Conservation (phyloP, 2,797 vertebrate genomes). For the Sebastes vulpes region DNA sequence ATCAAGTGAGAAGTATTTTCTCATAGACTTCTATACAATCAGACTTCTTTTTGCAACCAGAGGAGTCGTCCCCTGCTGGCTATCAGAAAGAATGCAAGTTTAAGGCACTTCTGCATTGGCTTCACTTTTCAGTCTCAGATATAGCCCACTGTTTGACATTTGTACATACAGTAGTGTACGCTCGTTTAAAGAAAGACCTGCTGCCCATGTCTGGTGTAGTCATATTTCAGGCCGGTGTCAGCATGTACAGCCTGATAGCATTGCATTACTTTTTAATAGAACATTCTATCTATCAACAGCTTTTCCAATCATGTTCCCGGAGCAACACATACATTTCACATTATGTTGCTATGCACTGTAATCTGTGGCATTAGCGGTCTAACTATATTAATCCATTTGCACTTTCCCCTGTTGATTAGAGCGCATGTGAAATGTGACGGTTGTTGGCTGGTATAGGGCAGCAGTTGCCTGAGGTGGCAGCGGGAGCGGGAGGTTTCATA, state of each 20-base stretch:
- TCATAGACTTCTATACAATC: too few relatives aligned
- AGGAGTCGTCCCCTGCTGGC: too few relatives aligned
- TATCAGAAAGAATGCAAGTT: too few relatives aligned
- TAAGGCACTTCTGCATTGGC: too few relatives aligned
- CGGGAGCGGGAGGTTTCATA: slow-evolving; percentile 75
- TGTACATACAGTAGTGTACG: neutral
- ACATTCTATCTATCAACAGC: slow-evolving; percentile 62
- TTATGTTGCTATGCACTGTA: slow-evolving; percentile 62
- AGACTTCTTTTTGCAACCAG: too few relatives aligned
- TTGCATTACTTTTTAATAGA: slow-evolving; percentile 57
- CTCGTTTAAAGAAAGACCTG: slow-evolving; percentile 32
- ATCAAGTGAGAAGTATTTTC: too few relatives aligned
- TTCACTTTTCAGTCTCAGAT: too few relatives aligned
- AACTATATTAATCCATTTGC: slow-evolving; percentile 86
- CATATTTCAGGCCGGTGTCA: slow-evolving; percentile 28
- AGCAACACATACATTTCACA: slow-evolving; percentile 73
- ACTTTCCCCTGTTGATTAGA: slow-evolving; percentile 85
- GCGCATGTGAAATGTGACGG: slow-evolving; percentile 77
- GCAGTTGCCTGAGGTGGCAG: slow-evolving; percentile 83
- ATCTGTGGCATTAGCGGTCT: slow-evolving; percentile 81
- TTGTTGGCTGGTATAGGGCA: slow-evolving; percentile 81
- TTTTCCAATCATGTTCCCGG: slow-evolving; percentile 71
- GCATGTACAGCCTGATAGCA: slow-evolving; percentile 47
- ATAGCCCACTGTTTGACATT: slow-evolving; percentile 24
- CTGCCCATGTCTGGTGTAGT: slow-evolving; percentile 13